Evolutionary conservation across 2,797 vertebrate genomes (phyloP).

Genomic region (Phalloptychus januarius): DNA sequence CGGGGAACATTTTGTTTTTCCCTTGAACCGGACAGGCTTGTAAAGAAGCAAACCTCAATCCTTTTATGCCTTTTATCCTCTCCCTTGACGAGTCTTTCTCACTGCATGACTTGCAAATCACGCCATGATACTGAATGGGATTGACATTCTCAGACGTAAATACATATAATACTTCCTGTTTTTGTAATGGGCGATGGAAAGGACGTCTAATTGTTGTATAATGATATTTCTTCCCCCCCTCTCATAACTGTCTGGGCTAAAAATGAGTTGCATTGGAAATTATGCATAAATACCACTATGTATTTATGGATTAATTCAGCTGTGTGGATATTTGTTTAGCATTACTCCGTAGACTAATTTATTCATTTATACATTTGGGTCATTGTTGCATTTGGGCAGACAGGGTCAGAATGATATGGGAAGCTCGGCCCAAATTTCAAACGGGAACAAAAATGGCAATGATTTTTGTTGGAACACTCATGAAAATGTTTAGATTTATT

Average conservation of each 20-base stretch:
- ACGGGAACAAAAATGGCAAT: not conserved
- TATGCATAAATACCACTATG: constrained; percentile 70
- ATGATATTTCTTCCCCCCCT: constrained; percentile 55
- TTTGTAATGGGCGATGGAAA: constrained; percentile 56
- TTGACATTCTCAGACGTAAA: constrained; percentile 76
- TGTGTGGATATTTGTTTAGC: constrained; percentile 56
- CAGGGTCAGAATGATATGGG: not conserved
- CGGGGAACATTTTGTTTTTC: constrained; percentile 26
- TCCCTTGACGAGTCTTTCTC: constrained; percentile 43
- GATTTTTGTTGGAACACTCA: not conserved
- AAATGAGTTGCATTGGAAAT: constrained; percentile 69
- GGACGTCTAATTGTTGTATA: constrained; percentile 73
- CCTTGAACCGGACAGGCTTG: constrained; percentile 46
- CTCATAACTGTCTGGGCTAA: constrained; percentile 50
- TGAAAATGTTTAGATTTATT: not conserved
- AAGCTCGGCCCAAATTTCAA: constrained; percentile 8
- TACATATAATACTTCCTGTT: constrained; percentile 71
- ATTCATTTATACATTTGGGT: constrained; percentile 70
- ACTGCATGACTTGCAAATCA: constrained; percentile 79
- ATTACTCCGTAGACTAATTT: constrained; percentile 63
- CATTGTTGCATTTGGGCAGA: constrained; percentile 46
- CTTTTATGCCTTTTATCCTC: constrained; percentile 72
- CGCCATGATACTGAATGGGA: constrained; percentile 66
- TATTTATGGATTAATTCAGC: constrained; percentile 76
- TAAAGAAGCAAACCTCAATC: constrained; percentile 48